Base-by-base conservation (phyloP, 1,140 invertebrate species). In the Diprion similis region DNA sequence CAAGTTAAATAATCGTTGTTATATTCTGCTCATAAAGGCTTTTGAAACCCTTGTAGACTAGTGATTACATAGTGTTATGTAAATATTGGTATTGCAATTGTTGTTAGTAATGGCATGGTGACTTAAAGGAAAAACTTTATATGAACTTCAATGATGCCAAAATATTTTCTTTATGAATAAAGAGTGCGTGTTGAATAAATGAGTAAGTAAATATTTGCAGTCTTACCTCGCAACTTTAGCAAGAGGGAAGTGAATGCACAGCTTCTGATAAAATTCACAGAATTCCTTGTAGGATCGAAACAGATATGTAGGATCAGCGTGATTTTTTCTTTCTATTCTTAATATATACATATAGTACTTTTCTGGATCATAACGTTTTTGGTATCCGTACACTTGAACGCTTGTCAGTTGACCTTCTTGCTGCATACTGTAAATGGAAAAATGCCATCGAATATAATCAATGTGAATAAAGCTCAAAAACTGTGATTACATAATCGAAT, bases 271-370 rank as follows among this genome's bases (percentile, higher is more conserved):
- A 73, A 99, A 94, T 88, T 99, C 98, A 17, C 94, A 94, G 87
- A 99, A 99, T 87, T 99, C 98, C 80, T 96, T 95, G 86, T 98
- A 99, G 0, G 96, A 95, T 71, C 98, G 92, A 84, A 98, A 97
- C 46, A 99, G 89, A 82, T 95, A 94, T 70, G 94, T 92, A 0
- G 95, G 93, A 81, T 97, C 96, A 10, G 91, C 91, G 83, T 97
- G 94, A 72, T 93, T 93, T 78, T 95, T 94, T 72, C 98, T 90
- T 78, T 94, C 93, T 66, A 99, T 94, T 79, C 93, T 91, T 66
- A 99, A 87, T 78, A 98, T 95, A 85, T 98, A 99, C 81, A 99
- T 96, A 87, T 99, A 99, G 89, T 98, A 97, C 89, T 99, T 99
- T 83, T 99, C 97, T 24, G 97, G 97, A 86, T 97, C 96, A 84